Evolutionary conservation across 2,797 vertebrate genomes (phyloP), one percentile per base, ranked within the genome.

Genomic region (Cetoscarus ocellatus): DNA sequence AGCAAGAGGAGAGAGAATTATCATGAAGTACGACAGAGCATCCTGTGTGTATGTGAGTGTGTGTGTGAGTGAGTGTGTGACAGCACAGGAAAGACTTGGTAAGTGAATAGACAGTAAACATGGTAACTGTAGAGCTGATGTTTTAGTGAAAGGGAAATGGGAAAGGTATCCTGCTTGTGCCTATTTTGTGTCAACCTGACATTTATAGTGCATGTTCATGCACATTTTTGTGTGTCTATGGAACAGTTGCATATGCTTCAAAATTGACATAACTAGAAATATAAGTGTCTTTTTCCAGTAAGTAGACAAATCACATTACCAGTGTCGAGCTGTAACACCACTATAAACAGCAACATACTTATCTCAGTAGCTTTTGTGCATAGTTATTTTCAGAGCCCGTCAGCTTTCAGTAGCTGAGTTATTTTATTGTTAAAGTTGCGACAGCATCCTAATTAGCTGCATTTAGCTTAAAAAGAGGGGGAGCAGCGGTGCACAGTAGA

Each of bases 1-100:
- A 88, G 83, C 67, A 56, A 91, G 71, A 83, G 66, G 66, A 85
- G 73, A 86, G 83, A 84, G 86, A 76, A 90, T 91, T 90, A 90
- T 92, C 88, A 90, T 85, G 86, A 91, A 93, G 91, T 83, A 88
- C 73, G 65, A 93, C 73, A 48, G 8, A 84, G 70, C 73, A 79
- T 81, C 54, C 39, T 79, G 36, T 74, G 74, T 71, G 70, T 59
- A 17, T 66, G 47, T 58, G 53, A 58, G 51, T 58, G 27, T 56
- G 49, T 48, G 67, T 74, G 59, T 18, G 43, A 47, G 55, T 66
- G 59, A 44, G 54, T 39, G 53, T 67, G 65, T 35, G 51, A 42
- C 44, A 48, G 65, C 40, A 39, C 17, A 48, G 27, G 27, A 48
- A 35, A 52, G 61, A 44, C 57, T 35, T 68, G 50, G 48, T 56